phyloP scores from a whole-genome alignment of 2,797 vertebrate species.

The Emydoidea blandingii region DNA sequence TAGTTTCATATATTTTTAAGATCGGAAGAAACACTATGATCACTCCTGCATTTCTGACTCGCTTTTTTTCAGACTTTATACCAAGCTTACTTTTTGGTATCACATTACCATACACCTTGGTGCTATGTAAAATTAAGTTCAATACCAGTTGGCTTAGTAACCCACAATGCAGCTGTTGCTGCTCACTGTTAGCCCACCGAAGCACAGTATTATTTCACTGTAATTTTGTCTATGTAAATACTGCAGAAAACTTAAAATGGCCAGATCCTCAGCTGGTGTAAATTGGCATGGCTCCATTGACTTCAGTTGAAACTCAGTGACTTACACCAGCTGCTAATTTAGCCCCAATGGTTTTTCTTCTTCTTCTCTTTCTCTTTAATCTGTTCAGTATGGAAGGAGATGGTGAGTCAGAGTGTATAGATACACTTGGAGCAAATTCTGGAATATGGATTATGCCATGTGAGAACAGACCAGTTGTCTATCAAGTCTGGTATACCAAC shows the following conservation, averaged over 20 bases:
- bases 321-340: background rate
- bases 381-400: background rate
- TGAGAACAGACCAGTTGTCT: background rate
- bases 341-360: background rate
- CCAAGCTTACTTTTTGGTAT: background rate
- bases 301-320: background rate
- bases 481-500: background rate
- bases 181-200: background rate
- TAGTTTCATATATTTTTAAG: accelerated
- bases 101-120: background rate
- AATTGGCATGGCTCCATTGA: background rate
- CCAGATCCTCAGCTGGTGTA: background rate
- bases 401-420: background rate
- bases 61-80: accelerated
- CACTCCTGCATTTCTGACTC: background rate
- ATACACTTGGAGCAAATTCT: background rate
- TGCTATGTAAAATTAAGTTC: slow-evolving; percentile 18
- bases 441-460: background rate
- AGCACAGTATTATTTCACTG: background rate
- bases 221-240: background rate
- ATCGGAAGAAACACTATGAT: background rate
- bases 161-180: background rate
- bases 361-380: background rate
- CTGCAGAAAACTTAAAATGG: background rate
- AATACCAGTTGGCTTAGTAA: background rate